Base-by-base conservation (phyloP, 2,797 vertebrate species). In the Pempheris klunzingeri region DNA sequence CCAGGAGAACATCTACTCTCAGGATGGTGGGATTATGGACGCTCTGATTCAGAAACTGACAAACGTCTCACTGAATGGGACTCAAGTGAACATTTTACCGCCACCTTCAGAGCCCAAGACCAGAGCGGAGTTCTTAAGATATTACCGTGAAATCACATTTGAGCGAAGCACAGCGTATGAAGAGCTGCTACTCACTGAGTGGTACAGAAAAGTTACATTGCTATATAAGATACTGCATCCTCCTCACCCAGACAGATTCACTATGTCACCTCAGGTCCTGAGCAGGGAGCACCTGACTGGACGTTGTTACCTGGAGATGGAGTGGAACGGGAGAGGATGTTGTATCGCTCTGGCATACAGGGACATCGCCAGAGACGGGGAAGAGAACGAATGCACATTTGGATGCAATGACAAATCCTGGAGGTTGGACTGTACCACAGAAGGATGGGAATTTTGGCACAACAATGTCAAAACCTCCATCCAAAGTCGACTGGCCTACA, bases 381-480 rank as follows among this genome's bases (percentile, higher is more conserved):
- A 11, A 20, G 12, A 12, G 3, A 3, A 7, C 9, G 6, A 22
- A 38, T 22, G 20, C n/a, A 0, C 0, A 38, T 58, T 76, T 44
- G n/a, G 47, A 24, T 34, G 38, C 22, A 77, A 60, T 46, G 39
- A 62, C 18, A 66, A 74, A 3, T 83, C 38, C 3, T 83, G 77
- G 72, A 17, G 34, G 2, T 69, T 76, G 4, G 0, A 3, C 0
- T 36, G 43, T 36, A 0, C 22, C 39, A 32, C 17, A 0, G 1
- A 26, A 5, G 52, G 5, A 22, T 50, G 12, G 28, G 0, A 3
- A 3, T 69, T 77, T 43, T 18, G 6, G 28, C 6, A 60, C 9
- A 52, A 68, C 14, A 68, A 7, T 3, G 28, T 39, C n/a, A 18
- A 2, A 6, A 60, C 53, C 30, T 1, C 0, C 0, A 7, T 76